Evolutionary conservation across 2,113 vertebrate species (phyloP).

Genomic region (Clarias batrachus): DNA sequence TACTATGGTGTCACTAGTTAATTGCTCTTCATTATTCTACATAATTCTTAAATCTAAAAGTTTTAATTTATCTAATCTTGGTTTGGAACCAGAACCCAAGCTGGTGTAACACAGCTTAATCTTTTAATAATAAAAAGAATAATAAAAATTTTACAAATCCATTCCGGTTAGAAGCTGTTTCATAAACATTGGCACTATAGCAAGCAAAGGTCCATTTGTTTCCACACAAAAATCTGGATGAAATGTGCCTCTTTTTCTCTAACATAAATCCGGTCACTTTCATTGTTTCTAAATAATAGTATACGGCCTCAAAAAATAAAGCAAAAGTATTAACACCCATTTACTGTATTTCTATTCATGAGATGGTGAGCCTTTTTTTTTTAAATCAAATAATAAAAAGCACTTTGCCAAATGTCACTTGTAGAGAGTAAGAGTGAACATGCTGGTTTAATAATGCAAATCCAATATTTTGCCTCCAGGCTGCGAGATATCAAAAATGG

Average conservation of each 20-base stretch:
- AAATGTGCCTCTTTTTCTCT: background rate
- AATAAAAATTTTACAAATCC: background rate
- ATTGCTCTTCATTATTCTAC: background rate
- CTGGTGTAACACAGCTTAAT: background rate
- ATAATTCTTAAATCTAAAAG: background rate
- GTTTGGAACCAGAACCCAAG: background rate
- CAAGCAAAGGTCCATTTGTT: background rate
- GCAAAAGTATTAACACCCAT: background rate
- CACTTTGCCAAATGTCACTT: constrained; percentile 30
- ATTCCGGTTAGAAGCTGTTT: background rate
- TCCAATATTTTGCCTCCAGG: constrained; percentile 35
- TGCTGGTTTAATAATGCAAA: constrained; percentile 51
- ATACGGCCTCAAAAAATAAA: background rate
- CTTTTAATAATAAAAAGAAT: background rate
- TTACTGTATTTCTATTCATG: background rate
- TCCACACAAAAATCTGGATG: background rate
- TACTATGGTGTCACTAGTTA: background rate
- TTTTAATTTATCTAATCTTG: background rate
- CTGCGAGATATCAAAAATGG: constrained; percentile 34
- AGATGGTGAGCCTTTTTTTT: background rate
- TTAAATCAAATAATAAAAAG: constrained; percentile 27
- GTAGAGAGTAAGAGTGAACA: constrained; percentile 14
- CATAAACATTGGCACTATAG: background rate
- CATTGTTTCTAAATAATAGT: background rate
- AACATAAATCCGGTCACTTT: background rate